Conservation (phyloP, 2,888 invertebrate genomes). For the Zygothrica quintamaculata region DNA sequence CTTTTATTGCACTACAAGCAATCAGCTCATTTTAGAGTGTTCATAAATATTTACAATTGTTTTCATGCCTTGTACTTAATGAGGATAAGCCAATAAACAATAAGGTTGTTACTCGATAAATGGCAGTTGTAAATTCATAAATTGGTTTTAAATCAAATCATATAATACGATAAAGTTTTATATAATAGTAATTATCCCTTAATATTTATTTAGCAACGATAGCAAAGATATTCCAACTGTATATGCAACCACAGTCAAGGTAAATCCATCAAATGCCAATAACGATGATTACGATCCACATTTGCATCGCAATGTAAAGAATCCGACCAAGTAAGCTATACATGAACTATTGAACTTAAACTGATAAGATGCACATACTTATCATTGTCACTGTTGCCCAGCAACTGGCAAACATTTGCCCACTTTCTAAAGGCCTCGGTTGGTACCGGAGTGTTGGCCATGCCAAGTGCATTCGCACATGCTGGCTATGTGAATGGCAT, state of each 20-base stretch:
- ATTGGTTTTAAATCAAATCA: conserved; percentile 40
- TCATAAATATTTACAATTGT: conserved; percentile 45
- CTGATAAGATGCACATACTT: neutral
- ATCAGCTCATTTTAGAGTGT: conserved; percentile 4
- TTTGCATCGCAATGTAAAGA: conserved; percentile 90
- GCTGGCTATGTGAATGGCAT: conserved; percentile 96
- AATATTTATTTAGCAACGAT: conserved; percentile 39
- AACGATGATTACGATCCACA: conserved; percentile 90
- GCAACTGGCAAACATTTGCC: conserved; percentile 94
- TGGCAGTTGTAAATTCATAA: conserved; percentile 21
- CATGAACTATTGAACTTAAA: neutral
- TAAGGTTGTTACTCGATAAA: conserved; percentile 31
- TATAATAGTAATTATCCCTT: neutral
- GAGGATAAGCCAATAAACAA: conserved; percentile 33
- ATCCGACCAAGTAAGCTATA: conserved; percentile 89
- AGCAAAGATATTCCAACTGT: conserved; percentile 43
- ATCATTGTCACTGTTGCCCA: conserved; percentile 84
- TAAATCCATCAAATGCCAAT: conserved; percentile 26
- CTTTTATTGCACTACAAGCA: neutral
- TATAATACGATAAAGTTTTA: conserved; percentile 1
- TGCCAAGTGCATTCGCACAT: conserved; percentile 94
- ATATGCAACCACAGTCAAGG: conserved; percentile 11
- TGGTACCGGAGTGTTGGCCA: conserved; percentile 97
- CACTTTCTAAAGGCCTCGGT: conserved; percentile 97
- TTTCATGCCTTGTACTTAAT: conserved; percentile 26